Evolutionary conservation across 2,113 vertebrate genomes (phyloP).

Genomic region (Isichthys henryi): DNA sequence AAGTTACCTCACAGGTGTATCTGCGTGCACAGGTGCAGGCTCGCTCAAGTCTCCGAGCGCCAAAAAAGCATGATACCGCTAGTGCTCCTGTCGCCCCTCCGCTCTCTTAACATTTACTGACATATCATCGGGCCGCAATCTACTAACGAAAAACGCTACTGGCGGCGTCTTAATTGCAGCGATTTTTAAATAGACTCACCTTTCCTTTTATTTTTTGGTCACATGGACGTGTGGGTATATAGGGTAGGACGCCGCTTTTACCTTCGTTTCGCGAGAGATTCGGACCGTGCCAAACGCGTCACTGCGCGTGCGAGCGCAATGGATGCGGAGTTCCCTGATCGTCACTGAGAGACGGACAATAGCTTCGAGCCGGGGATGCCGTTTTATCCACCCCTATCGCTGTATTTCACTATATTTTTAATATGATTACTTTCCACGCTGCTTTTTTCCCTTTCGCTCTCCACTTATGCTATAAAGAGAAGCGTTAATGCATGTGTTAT

Average conservation of each 20-base stretch:
- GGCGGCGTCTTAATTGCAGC: neutral
- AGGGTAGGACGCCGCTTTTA: constrained; percentile 26
- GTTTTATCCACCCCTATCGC: neutral
- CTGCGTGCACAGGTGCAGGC: constrained; percentile 15
- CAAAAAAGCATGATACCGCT: neutral
- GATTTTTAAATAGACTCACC: constrained; percentile 13
- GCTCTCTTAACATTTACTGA: constrained; percentile 1
- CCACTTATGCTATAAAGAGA: neutral
- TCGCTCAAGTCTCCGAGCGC: neutral
- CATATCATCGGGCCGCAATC: neutral
- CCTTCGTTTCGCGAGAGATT: constrained; percentile 16
- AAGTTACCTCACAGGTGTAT: constrained; percentile 14
- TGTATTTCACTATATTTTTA: neutral
- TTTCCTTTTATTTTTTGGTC: neutral
- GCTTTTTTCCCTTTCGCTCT: too few relatives aligned
- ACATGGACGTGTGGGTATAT: constrained; percentile 9
- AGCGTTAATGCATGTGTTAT: neutral
- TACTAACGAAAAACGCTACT: neutral
- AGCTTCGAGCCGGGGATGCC: neutral
- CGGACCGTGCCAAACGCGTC: constrained; percentile 37
- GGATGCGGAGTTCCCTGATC: constrained; percentile 44
- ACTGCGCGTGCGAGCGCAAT: constrained; percentile 26
- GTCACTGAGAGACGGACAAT: constrained; percentile 25
- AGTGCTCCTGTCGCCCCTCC: neutral
- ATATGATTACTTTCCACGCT: neutral